Conservation (phyloP, 2,797 vertebrate species). For the Triplophysa yarkandensis region DNA sequence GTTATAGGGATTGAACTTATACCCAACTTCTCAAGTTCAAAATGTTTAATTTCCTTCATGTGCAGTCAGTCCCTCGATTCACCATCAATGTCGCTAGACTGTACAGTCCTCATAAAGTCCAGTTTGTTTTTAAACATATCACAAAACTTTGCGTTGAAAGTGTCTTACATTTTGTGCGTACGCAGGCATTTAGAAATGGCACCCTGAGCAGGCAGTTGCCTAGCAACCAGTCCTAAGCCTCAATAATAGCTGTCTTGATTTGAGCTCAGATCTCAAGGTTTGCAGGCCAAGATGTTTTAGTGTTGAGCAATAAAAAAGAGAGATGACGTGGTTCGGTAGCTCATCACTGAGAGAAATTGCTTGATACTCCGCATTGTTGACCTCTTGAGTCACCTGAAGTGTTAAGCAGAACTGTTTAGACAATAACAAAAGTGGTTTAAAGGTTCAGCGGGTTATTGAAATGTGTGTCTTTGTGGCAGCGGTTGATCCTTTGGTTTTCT, state of each 20-base stretch:
- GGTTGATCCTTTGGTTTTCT: neutral
- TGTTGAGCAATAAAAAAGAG: constrained; percentile 15
- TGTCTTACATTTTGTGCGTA: too few species aligned
- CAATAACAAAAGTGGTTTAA: neutral
- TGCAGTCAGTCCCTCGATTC: too few species aligned
- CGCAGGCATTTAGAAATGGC: too few species aligned
- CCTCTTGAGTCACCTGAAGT: constrained; percentile 12
- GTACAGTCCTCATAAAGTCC: too few species aligned
- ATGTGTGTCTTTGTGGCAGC: neutral
- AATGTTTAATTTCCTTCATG: too few species aligned
- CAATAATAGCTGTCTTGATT: constrained; percentile 45
- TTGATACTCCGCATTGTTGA: constrained; percentile 10
- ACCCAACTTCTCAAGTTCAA: too few species aligned
- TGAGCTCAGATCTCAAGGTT: constrained; percentile 9
- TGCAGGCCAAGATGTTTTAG: neutral
- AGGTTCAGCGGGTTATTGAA: too few species aligned
- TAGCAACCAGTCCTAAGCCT: constrained; percentile 59
- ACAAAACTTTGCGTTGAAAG: too few species aligned
- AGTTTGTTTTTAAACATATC: too few species aligned
- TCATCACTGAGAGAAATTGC: constrained; percentile 13
- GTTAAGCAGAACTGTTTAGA: constrained; percentile 2
- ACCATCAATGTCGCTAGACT: too few species aligned
- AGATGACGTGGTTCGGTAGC: constrained; percentile 5
- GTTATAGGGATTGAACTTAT: too few species aligned
- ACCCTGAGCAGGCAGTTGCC: constrained; percentile 59